Evolutionary conservation across 2,888 invertebrate species (phyloP).

Genomic region (Limenitis camilla): DNA sequence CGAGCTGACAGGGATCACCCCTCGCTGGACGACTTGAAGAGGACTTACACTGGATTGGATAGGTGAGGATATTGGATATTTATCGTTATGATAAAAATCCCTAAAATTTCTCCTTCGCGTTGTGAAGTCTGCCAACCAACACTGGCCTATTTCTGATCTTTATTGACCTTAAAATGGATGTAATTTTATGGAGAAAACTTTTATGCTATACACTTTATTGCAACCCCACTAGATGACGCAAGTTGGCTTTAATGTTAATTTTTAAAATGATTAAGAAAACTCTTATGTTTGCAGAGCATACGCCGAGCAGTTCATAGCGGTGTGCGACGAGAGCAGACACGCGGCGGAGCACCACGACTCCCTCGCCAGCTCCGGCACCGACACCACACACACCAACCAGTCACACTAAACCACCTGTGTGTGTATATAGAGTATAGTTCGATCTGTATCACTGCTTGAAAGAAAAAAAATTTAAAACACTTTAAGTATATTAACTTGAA

Average conservation of each 20-base stretch:
- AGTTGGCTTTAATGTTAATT: no score
- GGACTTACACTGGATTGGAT: slow-evolving; percentile 77
- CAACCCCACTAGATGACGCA: no score
- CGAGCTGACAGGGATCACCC: slow-evolving; percentile 52
- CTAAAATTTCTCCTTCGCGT: no score
- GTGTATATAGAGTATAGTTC: no score
- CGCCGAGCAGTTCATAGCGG: slow-evolving; percentile 78
- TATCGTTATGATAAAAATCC: background rate
- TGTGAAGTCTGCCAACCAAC: no score
- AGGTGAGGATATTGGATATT: slow-evolving; percentile 37
- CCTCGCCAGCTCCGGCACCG: slow-evolving; percentile 49
- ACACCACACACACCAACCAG: slow-evolving; percentile 33
- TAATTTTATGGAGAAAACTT: no score
- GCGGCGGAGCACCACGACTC: slow-evolving; percentile 65
- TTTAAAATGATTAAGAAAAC: no score
- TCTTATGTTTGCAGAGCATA: slow-evolving; percentile 57
- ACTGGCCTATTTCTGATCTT: no score
- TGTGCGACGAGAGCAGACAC: slow-evolving; percentile 73
- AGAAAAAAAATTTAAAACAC: background rate
- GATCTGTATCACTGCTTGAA: no score
- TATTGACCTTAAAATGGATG: no score
- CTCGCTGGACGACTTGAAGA: slow-evolving; percentile 70
- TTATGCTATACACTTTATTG: no score
- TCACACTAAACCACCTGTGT: slow-evolving; percentile 17
- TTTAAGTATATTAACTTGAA: no score